Conservation (phyloP, 2,888 invertebrate species). For the Mimas tiliae region DNA sequence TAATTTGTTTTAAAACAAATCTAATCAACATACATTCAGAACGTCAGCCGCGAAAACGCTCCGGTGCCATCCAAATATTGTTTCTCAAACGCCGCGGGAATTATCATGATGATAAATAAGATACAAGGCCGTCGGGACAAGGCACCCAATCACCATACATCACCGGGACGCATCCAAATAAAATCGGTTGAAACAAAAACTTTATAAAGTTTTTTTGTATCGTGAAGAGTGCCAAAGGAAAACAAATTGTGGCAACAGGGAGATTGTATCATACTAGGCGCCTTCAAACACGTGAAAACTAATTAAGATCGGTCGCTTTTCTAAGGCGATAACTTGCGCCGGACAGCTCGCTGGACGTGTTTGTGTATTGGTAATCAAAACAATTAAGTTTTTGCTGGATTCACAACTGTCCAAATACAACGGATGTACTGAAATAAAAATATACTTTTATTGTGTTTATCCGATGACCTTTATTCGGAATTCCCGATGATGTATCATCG, state of each 20-base stretch:
- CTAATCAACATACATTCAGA: conserved; percentile 75
- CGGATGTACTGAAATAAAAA: conserved; percentile 42
- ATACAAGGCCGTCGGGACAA: conserved; percentile 76
- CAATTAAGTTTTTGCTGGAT: conserved; percentile 81
- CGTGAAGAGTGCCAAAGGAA: conserved; percentile 76
- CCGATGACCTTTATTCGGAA: conserved; percentile 52
- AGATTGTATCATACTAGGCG: conserved; percentile 81
- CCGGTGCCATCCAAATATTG: conserved; percentile 70
- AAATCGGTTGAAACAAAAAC: conserved; percentile 78
- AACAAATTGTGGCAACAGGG: conserved; percentile 83
- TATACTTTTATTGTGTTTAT: conserved; percentile 48
- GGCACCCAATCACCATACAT: conserved; percentile 84
- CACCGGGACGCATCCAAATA: conserved; percentile 76
- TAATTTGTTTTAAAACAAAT: conserved; percentile 73
- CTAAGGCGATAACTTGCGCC: conserved; percentile 79
- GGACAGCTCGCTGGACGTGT: conserved; percentile 74
- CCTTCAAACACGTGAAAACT: conserved; percentile 83
- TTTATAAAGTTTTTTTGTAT: conserved; percentile 64
- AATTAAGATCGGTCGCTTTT: conserved; percentile 84
- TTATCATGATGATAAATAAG: conserved; percentile 82
- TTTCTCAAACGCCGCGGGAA: conserved; percentile 72
- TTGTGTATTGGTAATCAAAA: conserved; percentile 82
- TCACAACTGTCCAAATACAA: conserved; percentile 69
- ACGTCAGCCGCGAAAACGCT: conserved; percentile 60
- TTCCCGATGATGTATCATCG: conserved; percentile 41